These are phyloP conservation scores for Phalangium opilio DNA, from an alignment of 2,888 invertebrate genomes.

Conservation along the genomic window DNA sequence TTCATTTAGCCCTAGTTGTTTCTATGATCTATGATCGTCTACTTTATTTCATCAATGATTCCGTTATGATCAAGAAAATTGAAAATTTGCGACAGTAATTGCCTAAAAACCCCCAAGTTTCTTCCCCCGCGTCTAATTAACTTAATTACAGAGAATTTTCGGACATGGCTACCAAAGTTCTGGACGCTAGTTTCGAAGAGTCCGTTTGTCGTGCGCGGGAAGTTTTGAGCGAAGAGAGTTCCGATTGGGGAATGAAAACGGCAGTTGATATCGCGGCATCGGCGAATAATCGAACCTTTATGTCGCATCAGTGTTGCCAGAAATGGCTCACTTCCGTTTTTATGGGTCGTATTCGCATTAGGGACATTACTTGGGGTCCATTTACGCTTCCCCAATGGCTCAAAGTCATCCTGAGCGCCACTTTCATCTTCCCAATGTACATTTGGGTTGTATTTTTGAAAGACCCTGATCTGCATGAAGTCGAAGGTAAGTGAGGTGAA, in stretches of 20 bases:
- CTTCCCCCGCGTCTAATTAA: no score
- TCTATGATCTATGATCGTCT: conserved; percentile 22
- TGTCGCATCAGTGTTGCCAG: conserved; percentile 37
- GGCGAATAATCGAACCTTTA: conserved; percentile 31
- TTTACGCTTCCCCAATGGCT: conserved; percentile 28
- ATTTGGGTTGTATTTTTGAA: conserved; percentile 24
- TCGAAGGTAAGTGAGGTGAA: conserved; percentile 1
- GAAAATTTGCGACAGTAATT: conserved; percentile 19
- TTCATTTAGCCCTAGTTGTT: conserved; percentile 23
- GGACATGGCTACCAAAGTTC: conserved; percentile 25
- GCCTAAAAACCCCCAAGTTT: no score
- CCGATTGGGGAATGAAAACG: conserved; percentile 30
- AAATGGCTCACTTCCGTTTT: conserved; percentile 35
- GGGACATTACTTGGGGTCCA: conserved; percentile 28
- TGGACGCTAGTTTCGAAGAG: conserved; percentile 27
- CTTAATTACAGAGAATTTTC: conserved; percentile 19
- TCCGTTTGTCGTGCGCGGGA: conserved; percentile 27
- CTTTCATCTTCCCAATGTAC: conserved; percentile 33
- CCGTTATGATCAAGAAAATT: conserved; percentile 20
- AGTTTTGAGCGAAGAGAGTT: conserved; percentile 28
- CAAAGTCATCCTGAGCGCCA: conserved; percentile 27
- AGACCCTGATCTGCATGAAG: conserved; percentile 5
- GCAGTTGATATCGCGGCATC: conserved; percentile 32
- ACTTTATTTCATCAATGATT: conserved; percentile 20
- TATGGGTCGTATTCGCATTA: conserved; percentile 29